A percentile compares a stretch with the other conserved stretches of the same genome.
These are phyloP conservation scores for Xerus inauris DNA, from an alignment of 2,113 vertebrate species.

Conservation along the genomic window DNA sequence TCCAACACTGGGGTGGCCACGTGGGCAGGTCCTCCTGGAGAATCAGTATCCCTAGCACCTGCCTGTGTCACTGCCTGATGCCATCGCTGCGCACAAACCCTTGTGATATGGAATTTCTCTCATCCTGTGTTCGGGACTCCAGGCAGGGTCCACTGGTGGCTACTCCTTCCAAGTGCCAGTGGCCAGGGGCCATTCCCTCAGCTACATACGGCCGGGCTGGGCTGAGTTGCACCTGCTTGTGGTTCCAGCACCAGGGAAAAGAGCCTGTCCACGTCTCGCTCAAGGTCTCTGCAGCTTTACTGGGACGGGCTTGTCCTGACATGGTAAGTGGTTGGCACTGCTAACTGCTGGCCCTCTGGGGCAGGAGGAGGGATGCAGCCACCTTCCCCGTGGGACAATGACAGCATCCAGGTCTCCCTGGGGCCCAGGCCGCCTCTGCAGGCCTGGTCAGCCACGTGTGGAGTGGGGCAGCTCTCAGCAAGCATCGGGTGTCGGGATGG, in stretches of 20 bases:
- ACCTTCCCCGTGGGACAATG: no score
- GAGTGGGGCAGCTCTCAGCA: no score
- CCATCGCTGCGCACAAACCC: not conserved
- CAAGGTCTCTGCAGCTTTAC: not conserved
- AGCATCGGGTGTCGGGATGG: no score
- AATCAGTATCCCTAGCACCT: rapidly evolving
- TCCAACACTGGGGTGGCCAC: no score
- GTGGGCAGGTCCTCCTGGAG: not conserved
- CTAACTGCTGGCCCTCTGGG: no score
- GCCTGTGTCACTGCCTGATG: rapidly evolving
- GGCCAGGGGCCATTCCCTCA: not conserved
- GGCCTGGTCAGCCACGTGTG: no score
- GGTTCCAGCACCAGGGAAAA: not conserved
- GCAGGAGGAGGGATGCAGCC: no score
- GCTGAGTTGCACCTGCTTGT: no score
- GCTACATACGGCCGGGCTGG: not conserved
- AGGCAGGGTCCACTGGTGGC: not conserved
- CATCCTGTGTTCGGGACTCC: not conserved
- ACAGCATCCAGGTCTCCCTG: no score
- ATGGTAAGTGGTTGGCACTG: no score
- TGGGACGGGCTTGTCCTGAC: not conserved
- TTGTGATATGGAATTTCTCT: rapidly evolving
- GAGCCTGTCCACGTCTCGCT: not conserved
- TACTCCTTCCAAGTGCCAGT: not conserved
- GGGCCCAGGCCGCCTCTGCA: no score